A percentile compares a stretch with the other conserved stretches of the same genome.
phyloP scores from a whole-genome alignment of 2,113 vertebrate species.

The Excalfactoria chinensis region DNA sequence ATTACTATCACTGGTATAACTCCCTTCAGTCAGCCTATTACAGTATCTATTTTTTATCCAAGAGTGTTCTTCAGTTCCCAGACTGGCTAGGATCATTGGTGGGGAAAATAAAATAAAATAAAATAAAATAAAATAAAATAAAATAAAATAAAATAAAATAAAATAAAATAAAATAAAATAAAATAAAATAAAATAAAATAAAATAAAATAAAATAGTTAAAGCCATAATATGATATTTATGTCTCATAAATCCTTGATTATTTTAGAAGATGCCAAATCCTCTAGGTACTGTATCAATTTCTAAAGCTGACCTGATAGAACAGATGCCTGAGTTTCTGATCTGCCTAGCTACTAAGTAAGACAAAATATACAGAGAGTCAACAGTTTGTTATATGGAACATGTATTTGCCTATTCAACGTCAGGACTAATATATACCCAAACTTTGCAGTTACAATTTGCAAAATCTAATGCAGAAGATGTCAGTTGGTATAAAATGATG shows the following conservation, averaged over 20 bases:
- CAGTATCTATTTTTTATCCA: constrained; percentile 7
- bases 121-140: no score
- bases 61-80: background rate
- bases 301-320: background rate
- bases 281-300: background rate
- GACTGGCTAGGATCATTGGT: background rate
- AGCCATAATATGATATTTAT: background rate
- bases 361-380: background rate
- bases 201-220: background rate
- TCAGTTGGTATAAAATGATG: background rate
- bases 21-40: background rate
- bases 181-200: background rate
- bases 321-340: background rate
- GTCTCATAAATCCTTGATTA: constrained; percentile 4
- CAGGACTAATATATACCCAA: fast-evolving
- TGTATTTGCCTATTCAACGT: background rate
- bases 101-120: background rate
- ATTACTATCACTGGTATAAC: background rate
- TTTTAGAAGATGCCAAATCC: background rate
- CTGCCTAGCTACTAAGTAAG: background rate
- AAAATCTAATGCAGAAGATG: background rate
- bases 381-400: background rate
- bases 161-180: background rate
- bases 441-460: background rate
- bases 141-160: background rate